Evolutionary conservation across 2,888 invertebrate genomes (phyloP), one percentile per base, ranked within the genome.

Genomic region (Diplazon laetatorius): DNA sequence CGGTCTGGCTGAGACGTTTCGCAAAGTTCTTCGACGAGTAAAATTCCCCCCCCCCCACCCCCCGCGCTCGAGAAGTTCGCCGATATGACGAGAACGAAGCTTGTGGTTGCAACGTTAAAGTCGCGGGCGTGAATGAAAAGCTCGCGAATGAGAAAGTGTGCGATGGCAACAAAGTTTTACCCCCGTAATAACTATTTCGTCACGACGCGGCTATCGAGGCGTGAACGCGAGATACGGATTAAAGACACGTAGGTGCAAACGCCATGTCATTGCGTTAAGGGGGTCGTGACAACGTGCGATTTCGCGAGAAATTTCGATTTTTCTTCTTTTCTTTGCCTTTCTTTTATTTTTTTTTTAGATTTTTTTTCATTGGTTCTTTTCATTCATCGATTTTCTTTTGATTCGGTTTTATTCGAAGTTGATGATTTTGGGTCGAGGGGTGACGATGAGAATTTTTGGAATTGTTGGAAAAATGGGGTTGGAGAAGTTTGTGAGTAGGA

Each of bases 221-320:
- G 87, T 87, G 85, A 88, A 88, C 85, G 85, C 84, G 86, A 87
- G 88, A 88, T 88, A 88, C 87, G 87, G 87, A 88, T 88, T 88
- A 88, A 87, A 88, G 85, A 84, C 86, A 83, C n/a, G n/a, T n/a
- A n/a, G n/a, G n/a, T n/a, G n/a, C n/a, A n/a, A n/a, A n/a, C n/a
- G n/a, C n/a, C n/a, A n/a, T n/a, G n/a, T n/a, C n/a, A n/a, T n/a
- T n/a, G n/a, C n/a, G n/a, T n/a, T n/a, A n/a, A n/a, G n/a, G 83
- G 86, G 84, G 69, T 78, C 63, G 75, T 66, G 48, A 59, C 59
- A 65, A 39, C 42, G 39, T 60, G n/a, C 16, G 39, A 44, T 30
- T 60, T 62, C 59, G 22, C n/a, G n/a, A n/a, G n/a, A n/a, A n/a
- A n/a, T 12, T 16, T 30, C 22, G 14, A 18, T 37, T 4, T 30